Evolutionary conservation across 2,113 vertebrate genomes (phyloP).

Genomic region (Geococcyx californianus): DNA sequence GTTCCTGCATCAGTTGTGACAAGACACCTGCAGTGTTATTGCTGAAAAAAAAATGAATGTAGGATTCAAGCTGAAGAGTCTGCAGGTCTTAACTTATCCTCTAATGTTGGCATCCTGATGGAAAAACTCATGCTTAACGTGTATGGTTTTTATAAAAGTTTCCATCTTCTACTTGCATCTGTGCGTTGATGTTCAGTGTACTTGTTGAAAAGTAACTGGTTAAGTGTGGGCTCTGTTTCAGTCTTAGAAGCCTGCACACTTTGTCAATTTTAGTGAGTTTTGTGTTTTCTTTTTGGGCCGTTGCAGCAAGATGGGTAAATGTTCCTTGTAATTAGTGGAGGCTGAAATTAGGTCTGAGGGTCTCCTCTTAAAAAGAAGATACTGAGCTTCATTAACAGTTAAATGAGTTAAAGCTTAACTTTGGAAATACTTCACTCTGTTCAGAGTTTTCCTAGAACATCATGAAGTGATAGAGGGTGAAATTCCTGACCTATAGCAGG

Average conservation of each 20-base stretch:
- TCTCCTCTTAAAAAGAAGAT: neutral
- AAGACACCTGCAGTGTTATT: rapidly evolving
- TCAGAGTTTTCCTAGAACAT: neutral
- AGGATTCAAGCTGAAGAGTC: rapidly evolving
- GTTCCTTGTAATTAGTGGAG: neutral
- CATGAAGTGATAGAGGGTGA: neutral
- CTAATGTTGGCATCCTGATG: neutral
- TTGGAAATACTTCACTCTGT: neutral
- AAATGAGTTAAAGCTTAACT: neutral
- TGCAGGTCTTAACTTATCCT: neutral
- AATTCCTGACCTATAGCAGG: neutral
- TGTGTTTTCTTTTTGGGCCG: neutral
- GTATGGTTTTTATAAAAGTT: neutral
- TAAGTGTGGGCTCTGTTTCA: neutral
- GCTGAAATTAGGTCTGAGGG: neutral
- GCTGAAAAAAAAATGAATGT: neutral
- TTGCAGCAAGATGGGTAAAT: neutral
- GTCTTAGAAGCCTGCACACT: neutral
- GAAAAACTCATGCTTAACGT: neutral
- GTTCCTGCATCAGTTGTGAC: rapidly evolving
- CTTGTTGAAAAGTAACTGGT: neutral
- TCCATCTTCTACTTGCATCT: rapidly evolving
- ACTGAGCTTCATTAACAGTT: neutral
- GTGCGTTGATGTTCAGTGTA: neutral
- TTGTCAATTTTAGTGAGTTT: neutral